Conservation (phyloP, 2,797 vertebrate genomes). For the Mormyrops attenuatus region DNA sequence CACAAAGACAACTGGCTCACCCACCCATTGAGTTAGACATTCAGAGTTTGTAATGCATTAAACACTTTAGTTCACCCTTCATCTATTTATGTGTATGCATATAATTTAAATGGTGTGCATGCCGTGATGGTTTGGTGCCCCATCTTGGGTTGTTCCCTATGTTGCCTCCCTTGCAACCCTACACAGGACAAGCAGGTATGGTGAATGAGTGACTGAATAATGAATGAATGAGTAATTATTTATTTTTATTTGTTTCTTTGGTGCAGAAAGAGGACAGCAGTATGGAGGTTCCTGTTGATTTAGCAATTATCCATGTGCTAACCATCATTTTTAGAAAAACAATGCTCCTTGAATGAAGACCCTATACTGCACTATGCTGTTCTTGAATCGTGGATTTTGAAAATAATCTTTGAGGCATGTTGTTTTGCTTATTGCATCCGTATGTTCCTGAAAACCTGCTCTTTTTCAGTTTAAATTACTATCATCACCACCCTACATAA, state of each 20-base stretch:
- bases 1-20: neutral
- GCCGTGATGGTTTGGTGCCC: neutral
- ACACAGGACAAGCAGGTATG: neutral
- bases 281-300: neutral
- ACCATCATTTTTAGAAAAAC: neutral
- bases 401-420: slow-evolving; percentile 8
- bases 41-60: neutral
- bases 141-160: neutral
- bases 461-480: slow-evolving; percentile 23
- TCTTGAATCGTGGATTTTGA: neutral
- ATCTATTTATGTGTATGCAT: neutral
- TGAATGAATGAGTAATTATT: neutral
- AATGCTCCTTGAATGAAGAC: neutral
- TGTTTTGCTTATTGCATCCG: slow-evolving; percentile 5
- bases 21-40: neutral
- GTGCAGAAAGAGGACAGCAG: neutral
- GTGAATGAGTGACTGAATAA: neutral
- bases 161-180: neutral
- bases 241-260: neutral
- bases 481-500: slow-evolving; percentile 9
- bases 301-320: neutral
- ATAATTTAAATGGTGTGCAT: neutral
- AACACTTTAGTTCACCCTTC: neutral
- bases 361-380: neutral
- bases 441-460: neutral